Evolutionary conservation across 2,113 vertebrate genomes (phyloP), one percentile per base, ranked within the genome.

Genomic region (Indri indri): DNA sequence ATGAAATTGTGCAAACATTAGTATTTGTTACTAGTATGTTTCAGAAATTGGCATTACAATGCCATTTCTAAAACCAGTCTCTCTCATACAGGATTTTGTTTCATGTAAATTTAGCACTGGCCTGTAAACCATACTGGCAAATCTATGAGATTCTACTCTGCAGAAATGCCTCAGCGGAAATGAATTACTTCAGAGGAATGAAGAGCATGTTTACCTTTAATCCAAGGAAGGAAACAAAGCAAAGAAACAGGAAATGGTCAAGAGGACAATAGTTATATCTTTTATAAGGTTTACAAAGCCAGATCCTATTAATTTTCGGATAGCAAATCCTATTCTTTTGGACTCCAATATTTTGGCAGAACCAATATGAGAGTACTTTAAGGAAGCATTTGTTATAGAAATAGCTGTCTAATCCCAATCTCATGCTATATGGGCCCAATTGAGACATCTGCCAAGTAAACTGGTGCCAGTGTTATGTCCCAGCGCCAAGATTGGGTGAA

Each of bases 251-350:
- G 13, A 83, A 94, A 47, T 23, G n/a, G 17, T n/a, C 20, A 77
- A 89, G 20, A 81, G 32, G n/a, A 68, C 90, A 95, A 50, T 6
- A 84, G 20, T 66, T 79, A 8, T 84, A 42, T 68, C 2, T 57
- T 80, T 91, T 73, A 76, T 45, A 47, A 90, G 70, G 8, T 85
- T 88, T 86, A 57, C 25, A 80, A 94, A 89, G 34, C 4, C 42
- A 63, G 16, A 73, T 77, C 93, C 13, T 77, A 81, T 90, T 76
- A 90, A 42, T 92, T 94, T 94, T 95, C n/a, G 22, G 34, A 11
- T 57, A 66, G 45, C 3, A 97, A 82, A 61, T 79, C 1, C 34
- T 80, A 93, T 95, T 6, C 34, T 50, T 94, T 88, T 70, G 8
- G 18, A 91, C 0, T 47, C 25, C 30, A 71, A 34, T 5, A 65